These are phyloP conservation scores for Spodoptera exigua DNA, from an alignment of 2,888 invertebrate genomes.

Conservation along the genomic window DNA sequence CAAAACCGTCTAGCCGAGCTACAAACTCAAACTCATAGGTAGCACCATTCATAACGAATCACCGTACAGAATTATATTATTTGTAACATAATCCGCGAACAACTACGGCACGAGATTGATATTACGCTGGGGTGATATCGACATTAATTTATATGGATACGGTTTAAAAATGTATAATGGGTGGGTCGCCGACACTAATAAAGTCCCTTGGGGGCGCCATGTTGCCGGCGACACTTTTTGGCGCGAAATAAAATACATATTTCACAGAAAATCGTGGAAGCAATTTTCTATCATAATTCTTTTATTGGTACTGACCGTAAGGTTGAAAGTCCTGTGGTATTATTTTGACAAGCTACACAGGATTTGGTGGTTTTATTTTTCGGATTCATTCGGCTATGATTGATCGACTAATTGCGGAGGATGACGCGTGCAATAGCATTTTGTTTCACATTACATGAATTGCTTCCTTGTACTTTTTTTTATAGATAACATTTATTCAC, in stretches of 20 bases:
- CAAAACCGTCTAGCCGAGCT: constrained; percentile 60
- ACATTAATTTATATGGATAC: constrained; percentile 89
- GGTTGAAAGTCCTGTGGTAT: constrained; percentile 40
- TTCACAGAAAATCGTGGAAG: constrained; percentile 46
- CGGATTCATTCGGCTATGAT: constrained; percentile 68
- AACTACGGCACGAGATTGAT: constrained; percentile 86
- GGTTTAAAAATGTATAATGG: constrained; percentile 89
- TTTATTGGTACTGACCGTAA: constrained; percentile 34
- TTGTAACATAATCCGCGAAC: constrained; percentile 89
- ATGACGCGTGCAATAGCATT: constrained; percentile 64
- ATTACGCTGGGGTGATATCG: constrained; percentile 87
- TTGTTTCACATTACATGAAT: constrained; percentile 65
- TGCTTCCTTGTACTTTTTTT: constrained; percentile 46
- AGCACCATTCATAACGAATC: constrained; percentile 88
- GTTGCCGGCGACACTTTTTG: constrained; percentile 69
- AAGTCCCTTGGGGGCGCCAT: constrained; percentile 78
- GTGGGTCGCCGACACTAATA: constrained; percentile 84
- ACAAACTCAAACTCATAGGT: constrained; percentile 68
- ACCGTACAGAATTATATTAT: constrained; percentile 89
- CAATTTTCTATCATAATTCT: constrained; percentile 49
- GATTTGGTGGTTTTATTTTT: constrained; percentile 49
- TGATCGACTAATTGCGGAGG: constrained; percentile 74
- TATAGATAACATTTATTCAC: not conserved
- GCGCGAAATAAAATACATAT: constrained; percentile 69
- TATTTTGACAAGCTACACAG: constrained; percentile 34